Evolutionary conservation across 2,888 invertebrate species (phyloP), one percentile per base, ranked within the genome.

Genomic region (Phyllotreta cruciferae): DNA sequence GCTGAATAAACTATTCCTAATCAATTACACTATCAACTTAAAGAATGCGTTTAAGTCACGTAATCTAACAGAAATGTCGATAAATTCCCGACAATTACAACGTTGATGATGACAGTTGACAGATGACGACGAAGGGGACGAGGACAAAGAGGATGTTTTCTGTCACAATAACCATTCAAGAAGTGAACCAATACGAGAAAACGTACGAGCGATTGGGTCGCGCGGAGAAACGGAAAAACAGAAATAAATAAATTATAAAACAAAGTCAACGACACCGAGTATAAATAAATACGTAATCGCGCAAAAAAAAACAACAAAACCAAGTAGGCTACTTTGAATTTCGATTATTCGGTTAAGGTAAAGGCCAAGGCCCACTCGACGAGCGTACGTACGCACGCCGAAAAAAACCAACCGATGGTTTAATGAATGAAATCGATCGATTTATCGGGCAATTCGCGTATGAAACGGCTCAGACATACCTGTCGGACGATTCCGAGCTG

Each of bases 401-500:
- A 66, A 66, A 66, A 60, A 55, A 56, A 63, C 63, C 52, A 65
- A 67, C 58, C 56, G 38, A 60, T 4, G 24, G 64, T 60, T 67
- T 56, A 41, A 56, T 66, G 64, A 68, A 68, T 68, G 63, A 56
- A 66, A 66, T 56, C 14, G n/a, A 56, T 44, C 41, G 55, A 57
- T 56, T 60, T 63, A 61, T 35, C 54, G 53, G 49, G 11, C 50
- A 60, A 63, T 61, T 63, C 49, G 62, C 60, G 56, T 47, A 66
- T 67, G 60, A 74, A 62, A 60, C 24, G 24, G 24, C 24, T 24
- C 24, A 44, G 54, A 67, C 71, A 58, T 82, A 93, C 94, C 94
- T 94, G 91, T 94, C 94, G 83, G 93, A 94, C 78, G 93, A 93
- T 85, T 94, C 94, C 78, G 93, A 93, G 83, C 93, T 94, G 86